Percentiles rank a stretch among this genome's conserved stretches.
phyloP scores from a whole-genome alignment of 2,113 vertebrate species.

The Gnathonemus longibarbis region DNA sequence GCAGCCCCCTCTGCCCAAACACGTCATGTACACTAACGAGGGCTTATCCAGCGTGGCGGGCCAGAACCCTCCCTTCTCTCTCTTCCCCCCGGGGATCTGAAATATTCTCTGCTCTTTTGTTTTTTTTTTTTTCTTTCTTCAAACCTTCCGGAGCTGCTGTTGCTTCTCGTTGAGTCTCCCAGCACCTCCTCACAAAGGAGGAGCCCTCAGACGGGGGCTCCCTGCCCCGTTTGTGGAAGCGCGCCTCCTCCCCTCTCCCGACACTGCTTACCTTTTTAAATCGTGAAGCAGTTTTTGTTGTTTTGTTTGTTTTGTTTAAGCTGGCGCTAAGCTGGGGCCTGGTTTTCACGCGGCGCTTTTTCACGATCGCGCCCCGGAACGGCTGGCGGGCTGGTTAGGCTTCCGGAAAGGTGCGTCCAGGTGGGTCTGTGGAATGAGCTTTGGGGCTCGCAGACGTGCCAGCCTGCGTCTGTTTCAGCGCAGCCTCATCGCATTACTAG shows the following conservation, averaged over 20 bases:
- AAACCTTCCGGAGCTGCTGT: background rate
- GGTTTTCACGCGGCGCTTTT: background rate
- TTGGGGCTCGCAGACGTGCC: background rate
- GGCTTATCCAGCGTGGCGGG: background rate
- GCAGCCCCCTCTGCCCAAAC: background rate
- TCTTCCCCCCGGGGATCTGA: background rate
- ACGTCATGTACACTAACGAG: constrained; percentile 16
- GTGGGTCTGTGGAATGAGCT: background rate
- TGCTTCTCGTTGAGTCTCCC: background rate
- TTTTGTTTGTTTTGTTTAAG: background rate
- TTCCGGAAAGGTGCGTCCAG: background rate
- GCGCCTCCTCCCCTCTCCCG: background rate
- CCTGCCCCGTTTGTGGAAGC: background rate
- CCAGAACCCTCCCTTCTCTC: background rate
- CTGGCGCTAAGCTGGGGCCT: background rate
- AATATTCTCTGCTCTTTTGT: background rate
- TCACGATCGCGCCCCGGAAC: background rate
- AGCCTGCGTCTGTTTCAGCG: background rate
- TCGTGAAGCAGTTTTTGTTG: background rate
- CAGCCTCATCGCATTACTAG: background rate
- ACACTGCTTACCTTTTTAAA: background rate
- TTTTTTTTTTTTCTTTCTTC: background rate
- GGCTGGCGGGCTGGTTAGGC: background rate
- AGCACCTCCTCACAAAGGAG: background rate
- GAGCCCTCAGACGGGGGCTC: background rate